phyloP scores from a whole-genome alignment of 2,113 vertebrate species.

The Notothenia rossii region DNA sequence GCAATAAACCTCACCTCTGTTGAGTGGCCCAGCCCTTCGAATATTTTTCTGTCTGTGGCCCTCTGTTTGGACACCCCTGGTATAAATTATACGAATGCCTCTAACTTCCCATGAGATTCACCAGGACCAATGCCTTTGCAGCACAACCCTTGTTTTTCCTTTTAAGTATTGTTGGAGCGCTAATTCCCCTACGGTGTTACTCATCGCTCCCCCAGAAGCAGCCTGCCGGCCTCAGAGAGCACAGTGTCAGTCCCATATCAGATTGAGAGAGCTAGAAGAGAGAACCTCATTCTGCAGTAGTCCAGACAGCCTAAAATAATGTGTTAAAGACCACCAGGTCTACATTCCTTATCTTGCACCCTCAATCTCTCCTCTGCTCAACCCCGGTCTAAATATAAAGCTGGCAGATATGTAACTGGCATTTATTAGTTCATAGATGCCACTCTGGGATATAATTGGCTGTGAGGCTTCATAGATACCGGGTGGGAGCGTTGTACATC shows the following conservation, averaged over 20 bases:
- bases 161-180: conserved; percentile 4
- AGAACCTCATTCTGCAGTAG: conserved; percentile 35
- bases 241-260: conserved; percentile 35
- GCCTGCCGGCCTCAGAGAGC: conserved; percentile 21
- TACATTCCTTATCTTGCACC: conserved; percentile 53
- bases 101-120: not conserved
- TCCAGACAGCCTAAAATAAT: conserved; percentile 71
- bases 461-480: conserved; percentile 47
- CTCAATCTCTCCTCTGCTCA: conserved; percentile 47
- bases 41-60: no score
- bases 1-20: no score
- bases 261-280: conserved; percentile 24
- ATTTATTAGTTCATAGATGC: conserved; percentile 81
- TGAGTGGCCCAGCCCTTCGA: no score
- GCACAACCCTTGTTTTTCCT: not conserved
- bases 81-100: not conserved
- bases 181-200: conserved; percentile 14
- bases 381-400: conserved; percentile 79
- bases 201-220: conserved; percentile 15
- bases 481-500: conserved; percentile 80
- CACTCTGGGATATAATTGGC: conserved; percentile 73
- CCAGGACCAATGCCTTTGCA: not conserved
- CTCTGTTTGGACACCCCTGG: no score
- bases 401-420: conserved; percentile 69
- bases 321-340: conserved; percentile 57